A percentile compares a stretch with the other conserved stretches of the same genome.
These are phyloP conservation scores for Datnioides undecimradiatus DNA, from an alignment of 2,113 vertebrate species.

Conservation along the genomic window DNA sequence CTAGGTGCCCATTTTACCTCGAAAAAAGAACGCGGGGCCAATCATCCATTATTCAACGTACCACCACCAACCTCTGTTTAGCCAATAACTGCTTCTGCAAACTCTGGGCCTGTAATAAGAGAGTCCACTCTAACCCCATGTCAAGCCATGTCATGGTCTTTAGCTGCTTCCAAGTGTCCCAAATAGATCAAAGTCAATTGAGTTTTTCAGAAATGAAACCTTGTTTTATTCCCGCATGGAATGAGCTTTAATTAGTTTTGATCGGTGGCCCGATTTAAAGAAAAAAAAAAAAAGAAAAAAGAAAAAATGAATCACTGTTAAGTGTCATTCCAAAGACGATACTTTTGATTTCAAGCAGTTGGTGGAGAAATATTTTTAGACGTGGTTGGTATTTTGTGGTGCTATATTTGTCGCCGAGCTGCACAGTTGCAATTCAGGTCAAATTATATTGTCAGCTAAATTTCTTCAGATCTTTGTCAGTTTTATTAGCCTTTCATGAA, in stretches of 20 bases:
- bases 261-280: constrained; percentile 61
- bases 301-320: constrained; percentile 21
- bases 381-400: constrained; percentile 45
- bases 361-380: constrained; percentile 67
- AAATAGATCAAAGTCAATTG: constrained; percentile 68
- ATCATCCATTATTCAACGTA: constrained; percentile 73
- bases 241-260: constrained; percentile 50
- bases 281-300: no score
- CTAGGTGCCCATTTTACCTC: constrained; percentile 57
- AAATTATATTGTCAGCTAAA: constrained; percentile 54
- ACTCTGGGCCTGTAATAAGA: constrained; percentile 73
- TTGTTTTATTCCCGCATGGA: constrained; percentile 40
- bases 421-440: constrained; percentile 41
- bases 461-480: constrained; percentile 40
- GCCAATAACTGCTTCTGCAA: constrained; percentile 68
- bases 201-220: constrained; percentile 33
- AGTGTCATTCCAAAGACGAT: constrained; percentile 55
- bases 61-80: constrained; percentile 71
- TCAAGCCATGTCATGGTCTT: constrained; percentile 64
- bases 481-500: constrained; percentile 17
- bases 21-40: constrained; percentile 58
- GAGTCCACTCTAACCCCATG: constrained; percentile 61
- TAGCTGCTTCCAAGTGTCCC: constrained; percentile 49
- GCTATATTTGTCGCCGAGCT: constrained; percentile 68
- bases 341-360: constrained; percentile 50